Base-by-base conservation (phyloP, 1,140 invertebrate genomes). In the Zaprionus tsacasi region DNA sequence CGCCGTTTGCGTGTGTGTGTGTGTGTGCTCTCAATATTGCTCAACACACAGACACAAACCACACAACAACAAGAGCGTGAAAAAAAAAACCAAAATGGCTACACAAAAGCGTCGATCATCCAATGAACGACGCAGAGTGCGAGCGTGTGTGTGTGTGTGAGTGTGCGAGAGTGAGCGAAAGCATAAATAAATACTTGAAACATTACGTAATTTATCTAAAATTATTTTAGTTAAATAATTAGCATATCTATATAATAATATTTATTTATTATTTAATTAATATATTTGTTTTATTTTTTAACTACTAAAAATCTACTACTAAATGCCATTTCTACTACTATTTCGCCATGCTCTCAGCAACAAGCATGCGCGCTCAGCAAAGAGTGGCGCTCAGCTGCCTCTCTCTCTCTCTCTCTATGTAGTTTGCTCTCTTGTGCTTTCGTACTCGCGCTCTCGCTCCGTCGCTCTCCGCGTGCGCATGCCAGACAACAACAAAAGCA, bases 11-110 rank as follows among this genome's bases (percentile, higher is more conserved):
- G 45, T 21, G 45, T 66, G 52, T 55, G 80, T 30, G 27, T 30
- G 27, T 30, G 27, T 30, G 27, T 30, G 27, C 83, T 83, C 81
- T 67, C 80, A 66, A 75, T 74, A 70, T 74, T 73, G 71, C 59
- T 63, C 30, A 40, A 74, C 68, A 79, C 66, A 79, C 66, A 82
- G 36, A 50, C 63, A 45, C 50, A 61, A 65, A 55, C 70, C 79
- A 63, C 43, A 75, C 40, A 83, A 65, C 65, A 87, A 48, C 40
- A 58, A 76, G 61, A 76, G 55, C 21, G 45, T 61, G 60, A 72
- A 69, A 87, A 69, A 87, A 78, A 90, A 79, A 75, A 75, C 78
- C 85, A 88, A 88, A 88, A 88, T 88, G 85, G 85, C 85, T 85
- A 81, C 85, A 78, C 78, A 73, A 54, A 78, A 85, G 63, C 81